Evolutionary conservation across 2,888 invertebrate genomes (phyloP).

Genomic region (Antheraea yamamai): DNA sequence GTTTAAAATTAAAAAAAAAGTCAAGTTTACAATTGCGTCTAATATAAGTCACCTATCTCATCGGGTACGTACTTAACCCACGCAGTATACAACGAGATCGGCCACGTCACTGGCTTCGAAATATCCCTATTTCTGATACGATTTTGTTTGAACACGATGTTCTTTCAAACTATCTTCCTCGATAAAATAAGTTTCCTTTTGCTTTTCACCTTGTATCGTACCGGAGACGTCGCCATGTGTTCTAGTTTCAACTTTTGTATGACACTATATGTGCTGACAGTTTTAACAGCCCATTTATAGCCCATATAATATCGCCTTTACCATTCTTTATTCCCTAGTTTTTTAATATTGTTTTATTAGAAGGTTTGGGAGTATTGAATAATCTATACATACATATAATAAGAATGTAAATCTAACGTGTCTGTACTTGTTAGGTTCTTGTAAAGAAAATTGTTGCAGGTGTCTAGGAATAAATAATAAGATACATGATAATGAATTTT

Average conservation of each 20-base stretch:
- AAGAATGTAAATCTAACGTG: too few relatives aligned
- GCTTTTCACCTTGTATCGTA: too few relatives aligned
- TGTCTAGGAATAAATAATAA: too few relatives aligned
- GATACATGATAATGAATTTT: too few relatives aligned
- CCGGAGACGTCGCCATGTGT: not conserved
- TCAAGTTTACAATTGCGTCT: constrained; percentile 1
- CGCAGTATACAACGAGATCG: not conserved
- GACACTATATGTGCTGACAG: not conserved
- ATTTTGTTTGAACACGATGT: not conserved
- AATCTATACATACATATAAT: too few relatives aligned
- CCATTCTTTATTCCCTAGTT: too few relatives aligned
- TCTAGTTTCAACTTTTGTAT: not conserved
- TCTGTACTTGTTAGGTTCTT: too few relatives aligned
- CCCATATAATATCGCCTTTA: too few relatives aligned
- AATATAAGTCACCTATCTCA: not conserved
- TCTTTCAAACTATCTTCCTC: not conserved
- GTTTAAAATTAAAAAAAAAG: not conserved
- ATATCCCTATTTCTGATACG: not conserved
- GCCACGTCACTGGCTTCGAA: not conserved
- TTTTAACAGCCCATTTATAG: not conserved
- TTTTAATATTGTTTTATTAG: too few relatives aligned
- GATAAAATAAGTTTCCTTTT: not conserved
- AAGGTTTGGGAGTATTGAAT: too few relatives aligned
- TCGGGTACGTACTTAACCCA: not conserved
- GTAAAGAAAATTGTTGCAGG: too few relatives aligned